These are phyloP conservation scores for Pogona vitticeps DNA, from an alignment of 2,113 vertebrate species.

Conservation along the genomic window DNA sequence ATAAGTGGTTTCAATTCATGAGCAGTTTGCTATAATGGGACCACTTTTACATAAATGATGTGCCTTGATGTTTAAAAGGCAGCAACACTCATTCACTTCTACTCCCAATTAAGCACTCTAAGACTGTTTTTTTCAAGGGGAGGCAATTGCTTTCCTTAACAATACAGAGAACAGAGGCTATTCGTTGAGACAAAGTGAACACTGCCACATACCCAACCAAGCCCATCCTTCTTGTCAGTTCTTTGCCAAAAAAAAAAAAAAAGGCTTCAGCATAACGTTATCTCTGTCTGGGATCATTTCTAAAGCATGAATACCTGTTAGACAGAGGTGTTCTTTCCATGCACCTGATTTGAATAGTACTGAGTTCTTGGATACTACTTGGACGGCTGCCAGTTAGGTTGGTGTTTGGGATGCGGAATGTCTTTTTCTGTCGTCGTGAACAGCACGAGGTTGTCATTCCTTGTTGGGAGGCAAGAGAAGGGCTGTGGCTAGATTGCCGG, in stretches of 20 bases:
- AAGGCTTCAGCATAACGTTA: neutral
- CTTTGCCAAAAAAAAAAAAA: neutral
- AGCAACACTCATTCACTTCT: neutral
- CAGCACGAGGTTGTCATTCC: constrained; percentile 89
- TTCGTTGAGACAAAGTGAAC: neutral
- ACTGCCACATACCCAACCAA: neutral
- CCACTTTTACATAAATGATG: neutral
- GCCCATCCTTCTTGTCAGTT: neutral
- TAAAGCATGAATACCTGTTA: constrained; percentile 80
- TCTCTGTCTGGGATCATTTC: fast-evolving
- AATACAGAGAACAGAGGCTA: neutral
- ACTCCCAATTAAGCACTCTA: neutral
- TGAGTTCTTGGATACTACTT: constrained; percentile 91
- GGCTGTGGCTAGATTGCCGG: constrained; percentile 82
- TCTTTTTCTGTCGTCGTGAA: constrained; percentile 87
- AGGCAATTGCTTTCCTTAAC: neutral
- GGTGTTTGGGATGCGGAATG: constrained; percentile 87
- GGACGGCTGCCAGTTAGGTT: constrained; percentile 76
- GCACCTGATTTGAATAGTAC: constrained; percentile 92
- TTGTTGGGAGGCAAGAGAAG: constrained; percentile 84
- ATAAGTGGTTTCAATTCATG: neutral
- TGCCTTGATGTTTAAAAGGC: neutral
- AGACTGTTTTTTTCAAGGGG: neutral
- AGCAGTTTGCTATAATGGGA: no score
- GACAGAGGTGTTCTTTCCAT: constrained; percentile 84